Conservation (phyloP, 2,888 invertebrate species). For the Dynastes tityus region DNA sequence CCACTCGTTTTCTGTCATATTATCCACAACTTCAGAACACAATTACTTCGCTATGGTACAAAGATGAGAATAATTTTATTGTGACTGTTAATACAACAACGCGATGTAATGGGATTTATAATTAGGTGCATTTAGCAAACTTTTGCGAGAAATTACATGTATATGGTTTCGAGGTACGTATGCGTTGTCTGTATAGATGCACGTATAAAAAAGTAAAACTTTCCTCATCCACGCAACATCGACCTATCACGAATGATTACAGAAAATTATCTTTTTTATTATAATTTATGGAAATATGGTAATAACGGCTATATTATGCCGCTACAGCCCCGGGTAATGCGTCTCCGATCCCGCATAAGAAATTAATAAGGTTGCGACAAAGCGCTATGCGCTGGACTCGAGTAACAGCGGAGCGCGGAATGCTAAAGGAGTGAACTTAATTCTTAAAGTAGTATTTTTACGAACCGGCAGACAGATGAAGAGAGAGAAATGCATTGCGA, state of each 20-base stretch:
- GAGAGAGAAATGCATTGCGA: conserved; percentile 60
- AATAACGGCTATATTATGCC: conserved; percentile 65
- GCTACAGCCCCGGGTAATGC: conserved; percentile 55
- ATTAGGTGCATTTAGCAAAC: too few species aligned
- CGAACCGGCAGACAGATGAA: conserved; percentile 60
- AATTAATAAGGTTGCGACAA: conserved; percentile 59
- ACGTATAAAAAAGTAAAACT: conserved; percentile 20
- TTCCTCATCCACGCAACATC: conserved; percentile 52
- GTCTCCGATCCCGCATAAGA: conserved; percentile 50
- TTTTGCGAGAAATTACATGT: neutral
- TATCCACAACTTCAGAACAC: too few species aligned
- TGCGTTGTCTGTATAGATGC: conserved; percentile 11
- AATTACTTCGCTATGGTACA: too few species aligned
- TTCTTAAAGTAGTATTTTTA: conserved; percentile 64
- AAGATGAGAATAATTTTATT: too few species aligned
- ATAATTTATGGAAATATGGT: conserved; percentile 71
- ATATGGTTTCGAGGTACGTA: neutral
- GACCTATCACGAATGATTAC: conserved; percentile 58
- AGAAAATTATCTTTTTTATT: conserved; percentile 65
- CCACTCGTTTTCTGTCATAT: too few species aligned
- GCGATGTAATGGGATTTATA: too few species aligned
- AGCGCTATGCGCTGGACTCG: conserved; percentile 64
- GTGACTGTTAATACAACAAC: too few species aligned
- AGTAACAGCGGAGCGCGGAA: conserved; percentile 64
- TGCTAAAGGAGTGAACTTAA: conserved; percentile 64